These are phyloP conservation scores for Triplophysa dalaica DNA, from an alignment of 2,113 vertebrate species.

Conservation along the genomic window DNA sequence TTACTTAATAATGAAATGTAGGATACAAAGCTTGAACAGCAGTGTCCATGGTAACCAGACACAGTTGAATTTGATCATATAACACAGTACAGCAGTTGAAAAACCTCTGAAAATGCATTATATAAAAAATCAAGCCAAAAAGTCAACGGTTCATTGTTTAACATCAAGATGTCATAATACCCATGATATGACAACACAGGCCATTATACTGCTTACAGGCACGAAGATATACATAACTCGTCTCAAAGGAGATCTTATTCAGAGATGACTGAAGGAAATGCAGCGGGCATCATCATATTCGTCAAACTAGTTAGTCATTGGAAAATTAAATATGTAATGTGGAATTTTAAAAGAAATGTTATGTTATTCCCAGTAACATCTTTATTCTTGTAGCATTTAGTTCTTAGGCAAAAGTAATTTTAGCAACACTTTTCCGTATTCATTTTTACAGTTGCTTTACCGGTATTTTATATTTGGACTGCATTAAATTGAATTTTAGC, in stretches of 20 bases:
- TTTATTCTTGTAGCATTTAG: too few relatives aligned
- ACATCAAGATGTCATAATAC: not conserved
- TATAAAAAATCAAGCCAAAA: not conserved
- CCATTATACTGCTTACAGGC: not conserved
- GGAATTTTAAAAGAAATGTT: too few relatives aligned
- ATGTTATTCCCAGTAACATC: too few relatives aligned
- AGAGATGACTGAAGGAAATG: not conserved
- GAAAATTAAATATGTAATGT: too few relatives aligned
- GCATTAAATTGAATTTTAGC: too few relatives aligned
- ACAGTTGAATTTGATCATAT: constrained; percentile 43
- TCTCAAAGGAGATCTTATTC: not conserved
- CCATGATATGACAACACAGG: not conserved
- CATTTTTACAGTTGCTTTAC: too few relatives aligned
- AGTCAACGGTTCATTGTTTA: not conserved
- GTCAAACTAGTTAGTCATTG: not conserved
- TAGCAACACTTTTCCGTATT: too few relatives aligned
- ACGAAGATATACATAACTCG: not conserved
- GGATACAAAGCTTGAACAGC: constrained; percentile 27
- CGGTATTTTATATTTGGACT: too few relatives aligned
- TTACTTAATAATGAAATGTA: constrained; percentile 33
- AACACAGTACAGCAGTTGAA: constrained; percentile 19
- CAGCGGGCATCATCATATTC: not conserved
- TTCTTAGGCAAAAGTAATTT: too few relatives aligned
- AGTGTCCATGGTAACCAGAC: constrained; percentile 58
- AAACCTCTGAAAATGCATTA: constrained; percentile 21